These are phyloP conservation scores for Caenorhabditis sulstoni DNA, from an alignment of 2,888 invertebrate genomes.

Conservation along the genomic window DNA sequence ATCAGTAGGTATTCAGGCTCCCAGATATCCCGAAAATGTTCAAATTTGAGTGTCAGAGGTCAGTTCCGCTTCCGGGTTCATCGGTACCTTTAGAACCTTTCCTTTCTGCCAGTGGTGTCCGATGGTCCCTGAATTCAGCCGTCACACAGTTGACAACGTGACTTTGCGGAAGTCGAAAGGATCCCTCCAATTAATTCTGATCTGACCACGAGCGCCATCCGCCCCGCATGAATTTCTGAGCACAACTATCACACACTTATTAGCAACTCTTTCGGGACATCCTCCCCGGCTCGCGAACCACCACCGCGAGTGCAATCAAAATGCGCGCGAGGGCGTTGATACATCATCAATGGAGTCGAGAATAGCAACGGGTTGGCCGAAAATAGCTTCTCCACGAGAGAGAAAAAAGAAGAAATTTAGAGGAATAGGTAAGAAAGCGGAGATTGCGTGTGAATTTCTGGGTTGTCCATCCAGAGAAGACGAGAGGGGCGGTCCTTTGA, in stretches of 20 bases:
- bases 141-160: conserved; percentile 30
- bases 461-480: conserved; percentile 1
- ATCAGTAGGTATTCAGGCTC: too few species aligned
- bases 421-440: conserved; percentile 41
- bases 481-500: conserved; percentile 14
- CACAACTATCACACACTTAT: conserved; percentile 50
- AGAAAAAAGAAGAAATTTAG: conserved; percentile 4
- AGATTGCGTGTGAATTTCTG: conserved; percentile 47
- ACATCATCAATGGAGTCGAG: conserved; percentile 45
- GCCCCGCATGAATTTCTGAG: conserved; percentile 27
- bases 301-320: conserved; percentile 17
- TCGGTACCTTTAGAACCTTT: too few species aligned
- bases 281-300: not conserved
- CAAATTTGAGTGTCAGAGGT: too few species aligned
- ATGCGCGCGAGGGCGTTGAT: conserved; percentile 49
- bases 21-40: too few species aligned
- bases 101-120: too few species aligned
- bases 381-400: conserved; percentile 25
- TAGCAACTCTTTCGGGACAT: conserved; percentile 10
- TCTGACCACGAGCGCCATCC: conserved; percentile 6
- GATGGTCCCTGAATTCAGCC: too few species aligned
- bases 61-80: too few species aligned
- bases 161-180: conserved; percentile 22
- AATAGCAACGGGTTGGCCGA: conserved; percentile 38
- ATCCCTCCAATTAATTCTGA: not conserved